Conservation (phyloP, 2,888 invertebrate species). For the Clistopyga incitator region DNA sequence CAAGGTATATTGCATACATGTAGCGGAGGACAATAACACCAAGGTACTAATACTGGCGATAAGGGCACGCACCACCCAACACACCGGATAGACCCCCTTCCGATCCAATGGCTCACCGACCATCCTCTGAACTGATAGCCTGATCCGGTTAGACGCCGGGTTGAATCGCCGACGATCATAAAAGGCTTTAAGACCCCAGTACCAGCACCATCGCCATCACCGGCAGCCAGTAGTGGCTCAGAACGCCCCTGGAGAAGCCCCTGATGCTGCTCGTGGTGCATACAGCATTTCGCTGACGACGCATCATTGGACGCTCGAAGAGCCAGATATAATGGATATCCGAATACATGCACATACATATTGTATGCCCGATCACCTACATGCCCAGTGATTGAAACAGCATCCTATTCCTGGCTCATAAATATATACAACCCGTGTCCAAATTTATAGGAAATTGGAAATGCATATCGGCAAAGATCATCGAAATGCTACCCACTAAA, state of each 20-base stretch:
- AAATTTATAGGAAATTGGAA: not conserved
- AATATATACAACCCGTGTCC: not conserved
- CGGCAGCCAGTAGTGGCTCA: slow-evolving; percentile 7
- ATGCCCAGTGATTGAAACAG: not conserved
- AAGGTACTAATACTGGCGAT: not conserved
- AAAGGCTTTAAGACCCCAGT: slow-evolving; percentile 55
- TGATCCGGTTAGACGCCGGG: slow-evolving; percentile 56
- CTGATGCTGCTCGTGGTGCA: slow-evolving; percentile 49
- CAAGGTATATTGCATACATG: no score
- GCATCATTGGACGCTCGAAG: slow-evolving; percentile 54
- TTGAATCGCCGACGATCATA: slow-evolving; percentile 57
- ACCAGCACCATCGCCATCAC: slow-evolving; percentile 15
- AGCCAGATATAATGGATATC: slow-evolving; percentile 34
- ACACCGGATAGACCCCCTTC: slow-evolving; percentile 45
- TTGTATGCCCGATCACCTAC: not conserved
- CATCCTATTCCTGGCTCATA: not conserved
- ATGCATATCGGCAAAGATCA: not conserved
- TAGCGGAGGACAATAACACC: not conserved
- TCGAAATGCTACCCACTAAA: no score
- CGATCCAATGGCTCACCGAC: slow-evolving; percentile 54
- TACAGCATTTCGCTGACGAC: slow-evolving; percentile 60
- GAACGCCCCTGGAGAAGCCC: slow-evolving; percentile 53
- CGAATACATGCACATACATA: slow-evolving; percentile 7
- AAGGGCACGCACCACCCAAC: slow-evolving; percentile 39
- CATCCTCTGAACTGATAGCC: slow-evolving; percentile 51